Percentiles rank a stretch among this genome's conserved stretches.
Conservation (phyloP, 2,113 vertebrate genomes). For the Tonatia bakeri region DNA sequence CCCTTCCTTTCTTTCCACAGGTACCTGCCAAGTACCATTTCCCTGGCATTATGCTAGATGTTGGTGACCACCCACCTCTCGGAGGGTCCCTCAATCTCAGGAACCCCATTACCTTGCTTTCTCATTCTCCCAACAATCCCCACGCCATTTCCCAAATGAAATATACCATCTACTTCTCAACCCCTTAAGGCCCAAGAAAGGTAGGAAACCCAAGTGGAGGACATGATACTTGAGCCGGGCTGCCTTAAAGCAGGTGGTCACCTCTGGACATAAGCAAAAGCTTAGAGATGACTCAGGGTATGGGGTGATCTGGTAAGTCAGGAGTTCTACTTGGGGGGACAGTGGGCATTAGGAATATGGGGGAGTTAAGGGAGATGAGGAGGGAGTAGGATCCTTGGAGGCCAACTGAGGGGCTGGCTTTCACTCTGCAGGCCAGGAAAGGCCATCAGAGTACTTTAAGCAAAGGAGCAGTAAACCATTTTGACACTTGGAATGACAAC, state of each 20-base stretch:
- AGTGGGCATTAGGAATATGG: accelerated
- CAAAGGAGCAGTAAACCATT: neutral
- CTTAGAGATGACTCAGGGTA: neutral
- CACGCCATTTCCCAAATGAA: neutral
- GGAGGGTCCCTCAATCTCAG: neutral
- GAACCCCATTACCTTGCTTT: neutral
- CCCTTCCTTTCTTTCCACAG: neutral
- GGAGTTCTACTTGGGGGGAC: neutral
- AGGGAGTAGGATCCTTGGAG: neutral
- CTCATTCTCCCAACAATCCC: neutral
- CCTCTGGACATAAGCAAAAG: neutral
- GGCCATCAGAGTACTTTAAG: neutral
- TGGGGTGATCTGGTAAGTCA: neutral
- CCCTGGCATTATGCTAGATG: neutral
- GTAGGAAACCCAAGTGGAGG: neutral
- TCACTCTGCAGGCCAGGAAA: neutral
- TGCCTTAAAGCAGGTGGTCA: neutral
- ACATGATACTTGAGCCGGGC: neutral
- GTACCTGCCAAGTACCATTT: neutral
- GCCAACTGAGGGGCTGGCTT: neutral
- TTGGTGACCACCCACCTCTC: neutral
- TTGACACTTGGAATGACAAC: neutral
- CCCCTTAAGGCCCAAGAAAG: neutral
- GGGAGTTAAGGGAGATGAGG: neutral
- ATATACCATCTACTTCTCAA: neutral